Percentiles rank a stretch among this genome's conserved stretches.
Evolutionary conservation across 2,888 invertebrate species (phyloP).

Genomic region (Clanis bilineata): DNA sequence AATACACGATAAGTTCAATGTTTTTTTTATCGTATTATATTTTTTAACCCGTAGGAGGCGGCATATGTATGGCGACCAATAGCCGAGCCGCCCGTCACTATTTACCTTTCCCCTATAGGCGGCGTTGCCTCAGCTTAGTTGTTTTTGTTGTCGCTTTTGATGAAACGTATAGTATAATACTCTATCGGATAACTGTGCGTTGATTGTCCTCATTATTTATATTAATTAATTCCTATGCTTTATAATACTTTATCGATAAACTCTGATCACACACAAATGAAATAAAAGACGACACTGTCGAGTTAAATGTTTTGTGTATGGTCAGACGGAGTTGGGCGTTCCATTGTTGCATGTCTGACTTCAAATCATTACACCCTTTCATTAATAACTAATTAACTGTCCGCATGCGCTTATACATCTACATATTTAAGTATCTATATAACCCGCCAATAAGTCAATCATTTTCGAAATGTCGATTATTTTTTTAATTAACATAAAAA

Average conservation of each 20-base stretch:
- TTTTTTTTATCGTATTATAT: no score
- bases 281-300: no score
- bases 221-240: background rate
- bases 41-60: no score
- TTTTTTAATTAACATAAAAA: background rate
- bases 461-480: background rate
- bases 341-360: background rate
- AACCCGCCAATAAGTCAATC: background rate
- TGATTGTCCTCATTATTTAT: no score
- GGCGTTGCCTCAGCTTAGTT: background rate
- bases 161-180: no score
- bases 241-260: background rate
- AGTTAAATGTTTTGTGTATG: background rate
- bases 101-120: background rate
- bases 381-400: slow-evolving; percentile 2
- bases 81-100: no score
- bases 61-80: no score
- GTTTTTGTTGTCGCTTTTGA: slow-evolving; percentile 2
- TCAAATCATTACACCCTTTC: background rate
- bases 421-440: background rate
- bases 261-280: background rate
- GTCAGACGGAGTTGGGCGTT: background rate
- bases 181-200: no score
- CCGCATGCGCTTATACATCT: background rate
- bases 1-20: no score